Evolutionary conservation across 2,888 invertebrate genomes (phyloP).

Genomic region (Cyclophora punctaria): DNA sequence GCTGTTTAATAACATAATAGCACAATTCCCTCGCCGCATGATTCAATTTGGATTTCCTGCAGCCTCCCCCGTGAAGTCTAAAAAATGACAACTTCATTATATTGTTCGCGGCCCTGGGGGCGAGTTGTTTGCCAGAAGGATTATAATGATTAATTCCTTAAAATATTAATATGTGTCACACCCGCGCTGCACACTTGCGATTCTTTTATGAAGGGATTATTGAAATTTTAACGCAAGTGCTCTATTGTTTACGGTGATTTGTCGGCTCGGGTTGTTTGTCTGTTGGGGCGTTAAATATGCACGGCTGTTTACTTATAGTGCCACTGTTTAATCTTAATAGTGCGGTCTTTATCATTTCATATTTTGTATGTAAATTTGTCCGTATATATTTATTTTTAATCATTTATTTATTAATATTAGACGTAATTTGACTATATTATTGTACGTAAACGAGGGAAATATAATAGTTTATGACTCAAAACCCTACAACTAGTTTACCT

Average conservation of each 20-base stretch:
- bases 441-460: too few relatives aligned
- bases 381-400: too few relatives aligned
- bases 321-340: too few relatives aligned
- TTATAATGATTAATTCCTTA: slow-evolving; percentile 74
- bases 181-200: slow-evolving; percentile 64
- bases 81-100: slow-evolving; percentile 76
- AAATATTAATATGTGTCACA: slow-evolving; percentile 72
- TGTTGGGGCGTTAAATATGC: too few relatives aligned
- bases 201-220: slow-evolving; percentile 51
- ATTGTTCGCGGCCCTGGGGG: slow-evolving; percentile 68
- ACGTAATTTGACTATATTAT: too few relatives aligned
- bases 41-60: slow-evolving; percentile 81
- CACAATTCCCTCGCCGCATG: slow-evolving; percentile 80
- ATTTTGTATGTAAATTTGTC: too few relatives aligned
- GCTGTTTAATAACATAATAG: slow-evolving; percentile 80
- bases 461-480: too few relatives aligned
- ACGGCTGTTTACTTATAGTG: too few relatives aligned
- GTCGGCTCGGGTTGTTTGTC: slow-evolving; percentile 21
- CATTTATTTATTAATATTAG: too few relatives aligned
- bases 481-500: too few relatives aligned
- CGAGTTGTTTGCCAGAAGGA: slow-evolving; percentile 72
- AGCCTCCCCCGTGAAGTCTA: slow-evolving; percentile 69
- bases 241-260: slow-evolving; percentile 49
- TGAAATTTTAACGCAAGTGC: slow-evolving; percentile 57
- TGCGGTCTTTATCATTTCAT: too few relatives aligned